A percentile compares a stretch with the other conserved stretches of the same genome.
Conservation (phyloP, 2,113 vertebrate species). For the Sphyrna mokarran region DNA sequence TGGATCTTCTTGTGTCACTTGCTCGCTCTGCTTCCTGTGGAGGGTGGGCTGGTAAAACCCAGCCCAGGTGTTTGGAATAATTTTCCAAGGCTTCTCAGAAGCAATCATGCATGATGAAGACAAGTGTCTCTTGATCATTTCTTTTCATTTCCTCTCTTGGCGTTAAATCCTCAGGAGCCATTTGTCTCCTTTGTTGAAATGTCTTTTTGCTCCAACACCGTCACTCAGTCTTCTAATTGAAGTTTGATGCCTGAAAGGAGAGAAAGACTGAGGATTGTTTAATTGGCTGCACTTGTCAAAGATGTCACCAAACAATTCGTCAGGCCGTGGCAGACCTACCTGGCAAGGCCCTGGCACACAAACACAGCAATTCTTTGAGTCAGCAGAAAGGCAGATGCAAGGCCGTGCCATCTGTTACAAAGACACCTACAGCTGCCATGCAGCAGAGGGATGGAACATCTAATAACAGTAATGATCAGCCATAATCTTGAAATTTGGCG, state of each 20-base stretch:
- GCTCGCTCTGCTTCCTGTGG: too few relatives aligned
- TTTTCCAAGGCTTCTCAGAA: neutral
- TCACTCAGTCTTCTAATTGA: neutral
- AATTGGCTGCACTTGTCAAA: neutral
- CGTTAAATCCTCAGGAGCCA: neutral
- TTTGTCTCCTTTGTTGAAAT: neutral
- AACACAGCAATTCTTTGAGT: neutral
- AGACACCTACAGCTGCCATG: neutral
- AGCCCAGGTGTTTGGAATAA: neutral
- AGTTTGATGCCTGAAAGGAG: neutral
- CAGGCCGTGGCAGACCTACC: neutral
- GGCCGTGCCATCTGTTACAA: neutral
- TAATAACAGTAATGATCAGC: neutral
- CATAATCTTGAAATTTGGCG: neutral
- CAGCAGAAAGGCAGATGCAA: neutral
- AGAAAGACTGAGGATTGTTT: neutral
- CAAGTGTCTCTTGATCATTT: neutral
- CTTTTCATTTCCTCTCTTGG: neutral
- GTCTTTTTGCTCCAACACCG: neutral
- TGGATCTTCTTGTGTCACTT: too few relatives aligned
- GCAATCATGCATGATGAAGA: neutral
- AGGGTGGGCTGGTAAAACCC: too few relatives aligned
- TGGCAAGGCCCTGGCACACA: neutral
- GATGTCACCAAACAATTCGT: neutral
- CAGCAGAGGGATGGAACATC: neutral